These are phyloP conservation scores for Penaeus vannamei DNA, from an alignment of 1,140 invertebrate species.

Conservation along the genomic window DNA sequence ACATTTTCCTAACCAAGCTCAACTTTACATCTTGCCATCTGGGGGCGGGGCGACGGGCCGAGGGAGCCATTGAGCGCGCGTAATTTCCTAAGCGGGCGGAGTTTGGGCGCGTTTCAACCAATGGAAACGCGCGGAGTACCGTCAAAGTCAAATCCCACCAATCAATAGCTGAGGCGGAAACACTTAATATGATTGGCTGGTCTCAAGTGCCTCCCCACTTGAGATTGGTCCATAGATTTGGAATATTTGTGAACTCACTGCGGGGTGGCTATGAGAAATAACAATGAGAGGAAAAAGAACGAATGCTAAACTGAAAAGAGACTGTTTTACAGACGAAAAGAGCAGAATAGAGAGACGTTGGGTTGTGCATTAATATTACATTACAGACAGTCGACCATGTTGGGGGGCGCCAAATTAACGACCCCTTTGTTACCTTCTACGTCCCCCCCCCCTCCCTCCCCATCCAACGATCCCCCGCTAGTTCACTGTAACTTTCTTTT, in stretches of 20 bases:
- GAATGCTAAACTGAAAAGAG: conserved; percentile 66
- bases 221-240: conserved; percentile 68
- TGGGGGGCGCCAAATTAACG: conserved; percentile 57
- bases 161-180: conserved; percentile 67
- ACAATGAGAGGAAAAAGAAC: conserved; percentile 66
- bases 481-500: conserved; percentile 49
- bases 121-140: conserved; percentile 40
- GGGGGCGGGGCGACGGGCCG: conserved; percentile 52
- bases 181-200: conserved; percentile 68
- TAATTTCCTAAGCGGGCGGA: conserved; percentile 45
- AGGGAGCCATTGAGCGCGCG: conserved; percentile 52
- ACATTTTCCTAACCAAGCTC: conserved; percentile 68
- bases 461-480: too few relatives aligned
- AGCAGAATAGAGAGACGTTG: conserved; percentile 67
- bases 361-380: conserved; percentile 67
- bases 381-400: conserved; percentile 64
- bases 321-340: conserved; percentile 68
- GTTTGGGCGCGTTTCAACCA: conserved; percentile 43
- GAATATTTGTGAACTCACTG: conserved; percentile 68
- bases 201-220: conserved; percentile 65
- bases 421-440: conserved; percentile 45
- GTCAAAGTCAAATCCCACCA: conserved; percentile 68
- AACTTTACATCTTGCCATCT: conserved; percentile 66
- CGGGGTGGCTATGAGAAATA: conserved; percentile 66
- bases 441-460: conserved; percentile 31